Conservation (phyloP, 2,888 invertebrate species). For the Drosophila neotestacea region DNA sequence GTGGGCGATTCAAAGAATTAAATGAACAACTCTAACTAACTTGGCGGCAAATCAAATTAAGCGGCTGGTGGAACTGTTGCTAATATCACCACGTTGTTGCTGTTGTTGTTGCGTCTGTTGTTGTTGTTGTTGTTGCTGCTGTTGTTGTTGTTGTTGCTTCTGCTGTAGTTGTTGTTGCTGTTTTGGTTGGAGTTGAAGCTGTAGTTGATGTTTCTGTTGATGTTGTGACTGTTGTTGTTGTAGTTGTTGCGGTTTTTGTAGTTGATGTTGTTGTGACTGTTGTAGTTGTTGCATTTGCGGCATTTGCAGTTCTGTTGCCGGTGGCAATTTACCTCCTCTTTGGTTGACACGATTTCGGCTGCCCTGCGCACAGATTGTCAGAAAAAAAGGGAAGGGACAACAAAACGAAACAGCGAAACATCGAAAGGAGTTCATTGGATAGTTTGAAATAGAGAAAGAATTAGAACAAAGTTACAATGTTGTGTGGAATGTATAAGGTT, state of each 20-base stretch:
- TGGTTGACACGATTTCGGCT: slow-evolving; percentile 65
- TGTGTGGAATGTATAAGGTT: slow-evolving; percentile 33
- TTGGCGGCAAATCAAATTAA: slow-evolving; percentile 84
- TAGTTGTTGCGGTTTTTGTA: slow-evolving; percentile 38
- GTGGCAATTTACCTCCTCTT: slow-evolving; percentile 63
- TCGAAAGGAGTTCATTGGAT: slow-evolving; percentile 41
- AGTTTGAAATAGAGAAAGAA: slow-evolving; percentile 60
- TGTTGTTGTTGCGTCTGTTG: slow-evolving; percentile 68
- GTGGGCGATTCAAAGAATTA: slow-evolving; percentile 50
- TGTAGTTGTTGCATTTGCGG: slow-evolving; percentile 54
- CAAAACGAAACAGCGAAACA: slow-evolving; percentile 56
- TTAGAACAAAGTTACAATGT: slow-evolving; percentile 62
- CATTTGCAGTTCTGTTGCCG: slow-evolving; percentile 57
- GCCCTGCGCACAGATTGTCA: slow-evolving; percentile 58
- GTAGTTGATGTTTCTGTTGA: slow-evolving; percentile 37
- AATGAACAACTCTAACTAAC: slow-evolving; percentile 81
- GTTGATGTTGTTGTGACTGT: slow-evolving; percentile 46
- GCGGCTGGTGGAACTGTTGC: slow-evolving; percentile 82
- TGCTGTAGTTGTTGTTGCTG: slow-evolving; percentile 59
- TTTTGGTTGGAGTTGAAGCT: slow-evolving; percentile 41
- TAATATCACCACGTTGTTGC: slow-evolving; percentile 82
- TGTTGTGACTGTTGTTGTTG: slow-evolving; percentile 44
- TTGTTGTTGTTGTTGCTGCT: slow-evolving; percentile 41
- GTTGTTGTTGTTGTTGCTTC: slow-evolving; percentile 64
- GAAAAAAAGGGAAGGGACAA: slow-evolving; percentile 33